Conservation (phyloP, 2,797 vertebrate genomes). For the Oceanodroma leucorhoa region DNA sequence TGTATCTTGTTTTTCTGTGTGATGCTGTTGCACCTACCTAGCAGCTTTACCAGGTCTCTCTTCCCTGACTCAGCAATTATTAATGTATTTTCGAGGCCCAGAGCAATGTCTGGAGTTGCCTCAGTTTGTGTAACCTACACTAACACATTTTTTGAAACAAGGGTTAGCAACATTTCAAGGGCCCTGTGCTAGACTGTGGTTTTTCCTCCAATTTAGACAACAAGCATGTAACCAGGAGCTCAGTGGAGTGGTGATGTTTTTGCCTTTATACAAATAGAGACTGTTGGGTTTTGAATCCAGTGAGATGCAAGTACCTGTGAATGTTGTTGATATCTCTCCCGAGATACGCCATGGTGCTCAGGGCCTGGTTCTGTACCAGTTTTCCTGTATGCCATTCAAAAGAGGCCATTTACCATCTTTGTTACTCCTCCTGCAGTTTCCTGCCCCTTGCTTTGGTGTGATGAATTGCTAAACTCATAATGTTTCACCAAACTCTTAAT, state of each 20-base stretch:
- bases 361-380: neutral
- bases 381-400: neutral
- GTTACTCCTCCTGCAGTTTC: neutral
- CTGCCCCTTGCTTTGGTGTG: neutral
- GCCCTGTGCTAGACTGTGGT: neutral
- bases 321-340: neutral
- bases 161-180: neutral
- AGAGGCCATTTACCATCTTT: neutral
- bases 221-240: neutral
- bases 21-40: neutral
- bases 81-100: neutral
- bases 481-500: neutral
- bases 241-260: neutral
- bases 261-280: neutral
- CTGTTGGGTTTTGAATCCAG: neutral
- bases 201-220: neutral
- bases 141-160: neutral
- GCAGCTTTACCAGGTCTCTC: neutral
- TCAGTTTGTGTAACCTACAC: neutral
- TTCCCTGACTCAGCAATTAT: neutral
- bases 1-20: neutral
- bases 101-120: neutral
- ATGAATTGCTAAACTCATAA: neutral
- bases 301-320: neutral
- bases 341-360: neutral